Base-by-base conservation (phyloP, 2,113 vertebrate genomes). In the Myotis lucifugus region DNA sequence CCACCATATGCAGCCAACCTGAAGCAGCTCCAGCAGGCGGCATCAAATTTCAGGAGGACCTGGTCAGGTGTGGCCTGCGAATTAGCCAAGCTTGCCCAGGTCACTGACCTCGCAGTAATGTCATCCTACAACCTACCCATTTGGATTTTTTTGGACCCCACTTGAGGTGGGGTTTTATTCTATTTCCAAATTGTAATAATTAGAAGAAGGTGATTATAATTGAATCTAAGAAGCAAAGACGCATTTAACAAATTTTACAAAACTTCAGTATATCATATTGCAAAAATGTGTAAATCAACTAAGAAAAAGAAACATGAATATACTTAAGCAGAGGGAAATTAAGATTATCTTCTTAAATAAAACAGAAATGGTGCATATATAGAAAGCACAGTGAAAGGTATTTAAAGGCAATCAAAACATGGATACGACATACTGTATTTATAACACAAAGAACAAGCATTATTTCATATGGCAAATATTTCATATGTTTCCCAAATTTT, bases 71-170 rank as follows among this genome's bases (percentile, higher is more conserved):
- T 11, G 74, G 37, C 50, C 91, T 37, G 23, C 7, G 17, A 6
- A n/a, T 12, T 27, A 69, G 19, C 25, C n/a, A 37, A 13, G 46
- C 42, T 42, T 34, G 54, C 27, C 77, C 9, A 1, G 19, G 11
- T 8, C 64, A 11, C 29, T 37, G 2, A 8, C 42, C 15, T 12
- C 3, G 0, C 11, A 29, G 21, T 34, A 34, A 67, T 3, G 0
- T 17, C 1, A 27, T 27, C 64, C 52, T 66, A 81, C 12, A 21
- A 2, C 5, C 52, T 14, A 40, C 37, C 67, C 40, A 14, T 8
- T 5, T 37, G 83, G 56, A 40, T 19, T 14, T 34, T 79, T 73
- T 11, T 17, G 46, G 56, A 56, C 14, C 46, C 66, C 54, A 37
- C 12, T 18, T 73, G 83, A 82, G 25, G 67, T 56, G 56, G 34